phyloP scores from a whole-genome alignment of 2,113 vertebrate species.

The Burhinus oedicnemus region DNA sequence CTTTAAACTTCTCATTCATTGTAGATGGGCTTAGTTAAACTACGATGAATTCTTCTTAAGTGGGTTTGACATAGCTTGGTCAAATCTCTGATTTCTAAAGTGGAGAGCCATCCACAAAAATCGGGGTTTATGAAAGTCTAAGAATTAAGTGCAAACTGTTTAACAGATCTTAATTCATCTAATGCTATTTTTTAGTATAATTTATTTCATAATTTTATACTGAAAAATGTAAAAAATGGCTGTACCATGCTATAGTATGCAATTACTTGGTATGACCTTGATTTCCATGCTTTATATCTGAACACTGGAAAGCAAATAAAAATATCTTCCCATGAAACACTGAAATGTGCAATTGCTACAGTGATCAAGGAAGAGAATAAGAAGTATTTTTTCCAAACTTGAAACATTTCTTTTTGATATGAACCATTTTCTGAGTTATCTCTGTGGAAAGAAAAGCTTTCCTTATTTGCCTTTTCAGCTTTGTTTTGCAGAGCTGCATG shows the following conservation, averaged over 20 bases:
- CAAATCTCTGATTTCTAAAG: background rate
- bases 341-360: background rate
- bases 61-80: background rate
- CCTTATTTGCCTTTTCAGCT: background rate
- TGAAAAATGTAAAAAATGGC: background rate
- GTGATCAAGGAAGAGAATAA: background rate
- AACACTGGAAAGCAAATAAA: background rate
- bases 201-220: background rate
- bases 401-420: background rate
- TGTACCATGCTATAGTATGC: accelerated
- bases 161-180: background rate
- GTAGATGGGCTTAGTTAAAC: background rate
- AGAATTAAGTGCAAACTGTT: background rate
- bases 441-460: background rate
- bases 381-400: background rate
- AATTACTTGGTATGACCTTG: background rate
- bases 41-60: background rate
- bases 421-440: background rate
- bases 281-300: background rate
- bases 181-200: background rate
- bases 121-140: background rate
- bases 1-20: background rate
- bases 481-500: background rate
- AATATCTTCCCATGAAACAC: background rate
- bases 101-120: background rate